These are phyloP conservation scores for Bos javanicus DNA, from an alignment of 2,113 vertebrate species.

Conservation along the genomic window DNA sequence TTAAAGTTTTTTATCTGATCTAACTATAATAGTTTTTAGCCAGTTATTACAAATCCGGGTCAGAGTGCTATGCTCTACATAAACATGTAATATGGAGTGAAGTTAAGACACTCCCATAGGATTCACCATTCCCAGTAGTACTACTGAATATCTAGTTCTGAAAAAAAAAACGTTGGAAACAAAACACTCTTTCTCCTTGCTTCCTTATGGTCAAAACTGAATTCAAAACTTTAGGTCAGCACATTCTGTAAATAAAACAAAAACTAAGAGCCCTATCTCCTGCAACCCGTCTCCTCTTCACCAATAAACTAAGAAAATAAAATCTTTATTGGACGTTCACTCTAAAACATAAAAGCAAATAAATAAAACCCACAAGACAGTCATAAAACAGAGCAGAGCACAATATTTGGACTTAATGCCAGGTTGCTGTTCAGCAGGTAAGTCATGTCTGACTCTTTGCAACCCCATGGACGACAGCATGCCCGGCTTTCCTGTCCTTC, in stretches of 20 bases:
- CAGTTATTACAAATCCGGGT: neutral
- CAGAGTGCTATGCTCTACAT: neutral
- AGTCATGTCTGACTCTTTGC: neutral
- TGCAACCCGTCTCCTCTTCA: neutral
- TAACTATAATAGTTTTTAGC: neutral
- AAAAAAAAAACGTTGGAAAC: neutral
- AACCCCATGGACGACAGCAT: neutral
- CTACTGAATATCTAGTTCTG: neutral
- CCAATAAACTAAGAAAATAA: neutral
- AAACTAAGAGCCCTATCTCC: neutral
- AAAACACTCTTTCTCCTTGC: neutral
- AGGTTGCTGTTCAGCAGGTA: neutral
- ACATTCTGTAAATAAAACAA: neutral
- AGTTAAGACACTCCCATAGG: neutral
- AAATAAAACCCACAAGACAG: slow-evolving; percentile 3
- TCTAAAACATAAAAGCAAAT: neutral
- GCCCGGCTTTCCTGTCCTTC: neutral
- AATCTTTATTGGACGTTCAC: neutral
- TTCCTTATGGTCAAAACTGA: neutral
- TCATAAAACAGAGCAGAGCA: neutral
- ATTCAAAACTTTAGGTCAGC: neutral
- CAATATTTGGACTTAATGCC: neutral
- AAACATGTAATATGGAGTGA: neutral
- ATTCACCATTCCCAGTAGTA: neutral
- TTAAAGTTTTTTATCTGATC: slow-evolving; percentile 16